Evolutionary conservation across 2,888 invertebrate genomes (phyloP).

Genomic region (Dynastes tityus): DNA sequence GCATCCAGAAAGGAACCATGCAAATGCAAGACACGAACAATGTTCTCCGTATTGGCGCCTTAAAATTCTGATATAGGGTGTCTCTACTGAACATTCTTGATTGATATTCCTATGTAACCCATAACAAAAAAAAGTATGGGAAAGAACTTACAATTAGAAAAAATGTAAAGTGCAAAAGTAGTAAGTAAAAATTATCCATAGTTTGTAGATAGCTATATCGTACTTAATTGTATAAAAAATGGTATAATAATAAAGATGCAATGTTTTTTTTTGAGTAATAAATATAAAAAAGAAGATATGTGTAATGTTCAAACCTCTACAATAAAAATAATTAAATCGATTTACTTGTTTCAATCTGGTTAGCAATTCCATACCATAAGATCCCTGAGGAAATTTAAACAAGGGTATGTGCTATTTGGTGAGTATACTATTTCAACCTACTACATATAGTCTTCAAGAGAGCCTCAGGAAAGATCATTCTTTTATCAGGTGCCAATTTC

Average conservation of each 20-base stretch:
- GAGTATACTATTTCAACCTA: too few relatives aligned
- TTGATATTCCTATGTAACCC: constrained; percentile 43
- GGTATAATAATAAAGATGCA: constrained; percentile 59
- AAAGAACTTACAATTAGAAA: constrained; percentile 31
- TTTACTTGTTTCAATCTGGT: constrained; percentile 18
- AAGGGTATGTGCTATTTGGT: too few relatives aligned
- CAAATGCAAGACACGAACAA: neutral
- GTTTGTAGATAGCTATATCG: constrained; percentile 64
- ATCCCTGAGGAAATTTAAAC: too few relatives aligned
- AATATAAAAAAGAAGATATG: constrained; percentile 62
- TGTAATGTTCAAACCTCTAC: constrained; percentile 66
- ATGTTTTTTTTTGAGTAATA: constrained; percentile 64
- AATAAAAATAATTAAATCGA: constrained; percentile 61
- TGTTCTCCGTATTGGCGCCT: neutral
- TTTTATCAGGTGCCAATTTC: too few relatives aligned
- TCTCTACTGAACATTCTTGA: constrained; percentile 12
- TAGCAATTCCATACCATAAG: neutral
- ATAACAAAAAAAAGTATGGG: constrained; percentile 1
- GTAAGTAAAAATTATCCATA: constrained; percentile 52
- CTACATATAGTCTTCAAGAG: too few relatives aligned
- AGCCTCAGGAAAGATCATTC: too few relatives aligned
- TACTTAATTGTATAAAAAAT: constrained; percentile 63
- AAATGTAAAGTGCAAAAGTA: constrained; percentile 55
- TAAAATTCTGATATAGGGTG: constrained; percentile 3
- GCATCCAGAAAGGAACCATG: constrained; percentile 4